A percentile compares a stretch with the other conserved stretches of the same genome.
Evolutionary conservation across 2,888 invertebrate species (phyloP).

Genomic region (Slavum lentiscoides): DNA sequence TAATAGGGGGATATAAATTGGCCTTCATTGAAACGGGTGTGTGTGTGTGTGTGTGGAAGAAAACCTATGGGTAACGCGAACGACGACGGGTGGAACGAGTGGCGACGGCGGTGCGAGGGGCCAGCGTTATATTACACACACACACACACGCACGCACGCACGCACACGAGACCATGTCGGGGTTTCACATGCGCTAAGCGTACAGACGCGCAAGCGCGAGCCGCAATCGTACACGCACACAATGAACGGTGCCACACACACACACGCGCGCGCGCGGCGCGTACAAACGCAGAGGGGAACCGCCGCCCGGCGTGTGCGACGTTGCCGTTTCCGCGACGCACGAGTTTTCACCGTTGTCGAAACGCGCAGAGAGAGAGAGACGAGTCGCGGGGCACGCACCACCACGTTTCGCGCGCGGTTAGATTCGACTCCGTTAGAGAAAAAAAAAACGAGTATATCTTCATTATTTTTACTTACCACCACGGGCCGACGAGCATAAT

Average conservation of each 20-base stretch:
- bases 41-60: conserved; percentile 11
- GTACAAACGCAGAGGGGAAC: conserved; percentile 36
- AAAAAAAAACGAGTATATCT: background rate
- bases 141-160: too few relatives aligned
- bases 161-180: conserved; percentile 33
- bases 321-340: conserved; percentile 52
- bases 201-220: conserved; percentile 2
- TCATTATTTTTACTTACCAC: conserved; percentile 4
- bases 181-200: conserved; percentile 42
- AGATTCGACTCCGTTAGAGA: too few relatives aligned
- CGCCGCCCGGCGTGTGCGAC: conserved; percentile 50
- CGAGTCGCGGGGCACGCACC: background rate
- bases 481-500: conserved; percentile 1
- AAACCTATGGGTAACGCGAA: conserved; percentile 42
- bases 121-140: conserved; percentile 39
- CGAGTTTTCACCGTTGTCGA: conserved; percentile 46
- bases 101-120: conserved; percentile 11
- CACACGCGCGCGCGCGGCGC: background rate
- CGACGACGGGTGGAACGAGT: background rate
- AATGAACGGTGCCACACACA: background rate
- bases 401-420: background rate
- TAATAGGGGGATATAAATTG: conserved; percentile 44
- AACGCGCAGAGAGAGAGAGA: background rate
- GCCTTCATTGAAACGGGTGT: conserved; percentile 41
- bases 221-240: conserved; percentile 11